Evolutionary conservation across 2,888 invertebrate species (phyloP), one percentile per base, ranked within the genome.

Genomic region (Drosophila greeni): DNA sequence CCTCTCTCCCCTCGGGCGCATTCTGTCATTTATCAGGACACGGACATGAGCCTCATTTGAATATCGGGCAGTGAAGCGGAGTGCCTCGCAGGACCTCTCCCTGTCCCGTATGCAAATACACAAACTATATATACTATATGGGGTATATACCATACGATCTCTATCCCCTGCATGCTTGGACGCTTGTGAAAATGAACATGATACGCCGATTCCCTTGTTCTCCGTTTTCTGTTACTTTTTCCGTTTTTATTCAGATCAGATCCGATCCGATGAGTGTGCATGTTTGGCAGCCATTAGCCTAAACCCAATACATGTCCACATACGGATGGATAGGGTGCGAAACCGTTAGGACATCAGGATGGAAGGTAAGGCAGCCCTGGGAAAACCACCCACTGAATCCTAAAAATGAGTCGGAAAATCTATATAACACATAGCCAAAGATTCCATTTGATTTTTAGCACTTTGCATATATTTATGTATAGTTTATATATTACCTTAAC

Each of bases 161-260:
- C 24, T 49, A 34, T 56, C 33, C 45, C 74, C 29, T 76, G 76
- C 76, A 85, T 82, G 83, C 76, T 74, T 84, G 72, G 80, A 65
- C 75, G 84, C 74, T 70, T 76, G 72, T 71, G 73, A 73, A 81
- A 82, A 76, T 82, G 78, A 76, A 76, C 80, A 83, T 85, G 83
- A 82, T 85, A 78, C 78, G 79, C 70, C 76, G 79, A 81, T 81
- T 78, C 71, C 66, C 68, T 73, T 66, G 45, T 20, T 43, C 40
- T 42, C 20, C 8, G 40, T 23, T 23, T 14, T 40, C 40, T 14
- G 40, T 31, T 42, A 18, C n/a, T 40, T 43, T 37, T 14, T 47
- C 14, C 0, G 29, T 18, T 47, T 20, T 18, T 14, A 18, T 45
- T 31, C 45, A 18, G 29, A 31, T 26, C 36, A n/a, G 48, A 40